These are phyloP conservation scores for Brotula barbata DNA, from an alignment of 2,797 vertebrate species.

Conservation along the genomic window DNA sequence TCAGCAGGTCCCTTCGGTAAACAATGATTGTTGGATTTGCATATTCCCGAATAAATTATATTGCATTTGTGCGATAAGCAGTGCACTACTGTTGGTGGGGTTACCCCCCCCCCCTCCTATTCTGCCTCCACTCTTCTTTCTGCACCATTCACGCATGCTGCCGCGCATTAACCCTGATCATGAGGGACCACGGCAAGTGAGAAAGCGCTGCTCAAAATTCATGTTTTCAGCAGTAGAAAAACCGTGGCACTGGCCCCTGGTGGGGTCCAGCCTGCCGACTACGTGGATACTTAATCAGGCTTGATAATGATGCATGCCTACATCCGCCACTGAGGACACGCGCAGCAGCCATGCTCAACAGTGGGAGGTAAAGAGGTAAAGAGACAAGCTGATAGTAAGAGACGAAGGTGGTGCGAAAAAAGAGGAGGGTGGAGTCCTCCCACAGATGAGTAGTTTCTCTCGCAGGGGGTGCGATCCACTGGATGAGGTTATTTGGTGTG, in stretches of 20 bases:
- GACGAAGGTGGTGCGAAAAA: background rate
- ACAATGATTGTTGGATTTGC: conserved; percentile 80
- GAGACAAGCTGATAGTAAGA: background rate
- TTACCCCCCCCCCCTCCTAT: conserved; percentile 55
- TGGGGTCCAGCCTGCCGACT: conserved; percentile 56
- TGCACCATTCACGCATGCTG: conserved; percentile 61
- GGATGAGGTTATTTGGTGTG: conserved; percentile 32
- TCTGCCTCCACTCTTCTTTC: conserved; percentile 49
- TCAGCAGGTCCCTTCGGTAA: conserved; percentile 79
- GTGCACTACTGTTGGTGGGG: conserved; percentile 61
- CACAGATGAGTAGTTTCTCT: conserved; percentile 12
- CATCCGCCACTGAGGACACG: conserved; percentile 64
- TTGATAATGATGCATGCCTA: conserved; percentile 69
- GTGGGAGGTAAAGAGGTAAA: conserved; percentile 16
- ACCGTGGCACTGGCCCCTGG: conserved; percentile 50
- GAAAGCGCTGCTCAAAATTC: conserved; percentile 68
- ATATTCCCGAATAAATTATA: conserved; percentile 79
- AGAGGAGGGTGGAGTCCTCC: conserved; percentile 14
- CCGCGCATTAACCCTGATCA: conserved; percentile 75
- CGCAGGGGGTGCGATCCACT: conserved; percentile 21
- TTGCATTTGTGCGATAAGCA: conserved; percentile 76
- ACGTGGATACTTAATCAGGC: conserved; percentile 66
- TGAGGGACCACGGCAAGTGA: conserved; percentile 59
- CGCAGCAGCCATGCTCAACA: conserved; percentile 48
- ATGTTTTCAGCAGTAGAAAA: conserved; percentile 57